phyloP scores from a whole-genome alignment of 92 coral and sea anemone genomes.

The Porites cylindrica region DNA sequence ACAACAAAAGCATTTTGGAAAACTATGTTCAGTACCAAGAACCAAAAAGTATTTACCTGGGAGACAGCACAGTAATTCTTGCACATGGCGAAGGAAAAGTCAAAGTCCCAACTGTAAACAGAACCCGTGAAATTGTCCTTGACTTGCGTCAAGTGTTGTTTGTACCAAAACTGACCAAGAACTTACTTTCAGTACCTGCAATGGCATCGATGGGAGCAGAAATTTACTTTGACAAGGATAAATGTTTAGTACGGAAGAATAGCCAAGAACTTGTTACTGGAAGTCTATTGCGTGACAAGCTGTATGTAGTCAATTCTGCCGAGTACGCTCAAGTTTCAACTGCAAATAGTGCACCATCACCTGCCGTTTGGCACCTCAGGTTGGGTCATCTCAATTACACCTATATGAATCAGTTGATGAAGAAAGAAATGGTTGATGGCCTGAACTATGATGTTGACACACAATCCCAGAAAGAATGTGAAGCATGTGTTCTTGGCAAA shows the following conservation, averaged over 20 bases:
- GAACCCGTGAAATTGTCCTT: neutral
- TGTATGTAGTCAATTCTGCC: neutral
- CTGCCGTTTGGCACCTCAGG: conserved; percentile 67
- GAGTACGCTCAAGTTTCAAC: conserved; percentile 65
- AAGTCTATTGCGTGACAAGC: conserved; percentile 50
- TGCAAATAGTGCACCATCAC: conserved; percentile 50
- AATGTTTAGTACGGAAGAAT: too few species aligned
- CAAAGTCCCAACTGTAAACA: conserved; percentile 44
- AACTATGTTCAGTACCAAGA: conserved; percentile 50
- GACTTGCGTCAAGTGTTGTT: too few species aligned
- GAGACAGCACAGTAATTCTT: too few species aligned
- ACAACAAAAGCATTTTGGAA: conserved; percentile 41
- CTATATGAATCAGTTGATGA: conserved; percentile 37
- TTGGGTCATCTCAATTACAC: conserved; percentile 66
- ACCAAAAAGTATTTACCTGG: neutral
- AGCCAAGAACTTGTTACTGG: conserved; percentile 48
- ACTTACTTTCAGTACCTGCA: too few species aligned
- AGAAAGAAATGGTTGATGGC: conserved; percentile 39
- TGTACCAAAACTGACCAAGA: too few species aligned
- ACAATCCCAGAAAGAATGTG: conserved; percentile 29
- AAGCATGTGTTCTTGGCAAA: conserved; percentile 34
- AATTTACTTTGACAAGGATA: conserved; percentile 44
- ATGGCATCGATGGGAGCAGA: neutral
- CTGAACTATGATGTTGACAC: conserved; percentile 41
- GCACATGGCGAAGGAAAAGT: conserved; percentile 64